Base-by-base conservation (phyloP, 2,113 vertebrate species). In the Cyprinodon tularosa region DNA sequence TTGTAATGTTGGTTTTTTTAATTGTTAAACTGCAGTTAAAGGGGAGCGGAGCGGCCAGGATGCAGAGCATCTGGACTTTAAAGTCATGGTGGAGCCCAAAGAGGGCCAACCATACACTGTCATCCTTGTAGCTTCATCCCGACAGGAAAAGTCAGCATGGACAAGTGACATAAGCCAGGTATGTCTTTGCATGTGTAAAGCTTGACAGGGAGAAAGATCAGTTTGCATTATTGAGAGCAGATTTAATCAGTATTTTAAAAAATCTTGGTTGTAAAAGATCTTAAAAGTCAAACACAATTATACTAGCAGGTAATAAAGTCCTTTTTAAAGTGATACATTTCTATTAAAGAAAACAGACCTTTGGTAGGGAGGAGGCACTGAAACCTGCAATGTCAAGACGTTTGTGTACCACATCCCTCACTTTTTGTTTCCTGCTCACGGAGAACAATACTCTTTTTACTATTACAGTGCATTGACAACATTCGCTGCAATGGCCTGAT, bases 161-260 rank as follows among this genome's bases (percentile, higher is more conserved):
- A 98, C 96, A 53, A 99, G 98, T 0, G 98, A 99, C 90, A 98
- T 99, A 93, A 99, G 97, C 88, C 98, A 99, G 96, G 98, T 95
- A 77, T 44, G 89, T 62, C 82, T 59, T 66, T 4, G 36, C 29
- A 65, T 14, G 12, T 5, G n/a, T 14, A 3, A 39, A 36, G 1
- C 13, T 37, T 1, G 36, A 62, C 60, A 38, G 14, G 3, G 60
- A 62, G 12, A 38, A 17, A 62, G 36, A 62, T 14, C 29, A 29
- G 11, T 29, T 3, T 57, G 53, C 11, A 0, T 9, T n/a, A 68
- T 47, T 40, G 29, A 45, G 36, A 39, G 57, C 44, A 68, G 5
- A 9, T 76, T 68, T 62, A 61, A 62, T 40, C 17, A 57, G 50
- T 20, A 57, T 57, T 20, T 2, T 57, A 4, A 10, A n/a, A 57